These are phyloP conservation scores for Petaurus breviceps DNA, from an alignment of 2,113 vertebrate genomes.

Conservation along the genomic window DNA sequence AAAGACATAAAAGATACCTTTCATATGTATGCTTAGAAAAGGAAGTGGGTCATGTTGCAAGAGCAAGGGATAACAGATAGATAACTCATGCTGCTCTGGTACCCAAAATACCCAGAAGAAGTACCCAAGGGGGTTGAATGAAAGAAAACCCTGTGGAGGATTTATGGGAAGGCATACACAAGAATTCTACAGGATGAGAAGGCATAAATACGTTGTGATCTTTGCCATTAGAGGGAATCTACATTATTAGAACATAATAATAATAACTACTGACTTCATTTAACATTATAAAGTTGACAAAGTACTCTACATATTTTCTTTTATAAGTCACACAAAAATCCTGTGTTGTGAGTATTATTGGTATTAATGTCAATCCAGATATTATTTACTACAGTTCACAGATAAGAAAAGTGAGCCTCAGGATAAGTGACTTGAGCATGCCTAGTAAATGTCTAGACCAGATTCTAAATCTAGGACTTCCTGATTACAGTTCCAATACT, in stretches of 20 bases:
- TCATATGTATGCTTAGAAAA: neutral
- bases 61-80: neutral
- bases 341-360: neutral
- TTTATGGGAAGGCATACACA: neutral
- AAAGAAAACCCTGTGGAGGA: neutral
- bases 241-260: neutral
- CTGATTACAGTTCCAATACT: neutral
- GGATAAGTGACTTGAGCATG: neutral
- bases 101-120: neutral
- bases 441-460: neutral
- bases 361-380: neutral
- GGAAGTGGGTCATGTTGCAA: neutral
- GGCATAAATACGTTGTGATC: neutral
- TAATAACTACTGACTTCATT: neutral
- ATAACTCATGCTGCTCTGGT: neutral
- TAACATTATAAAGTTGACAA: neutral
- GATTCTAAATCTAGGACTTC: neutral
- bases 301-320: neutral
- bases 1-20: neutral
- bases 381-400: neutral
- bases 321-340: neutral
- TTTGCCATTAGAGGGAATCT: neutral
- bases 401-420: neutral
- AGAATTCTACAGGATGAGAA: neutral
- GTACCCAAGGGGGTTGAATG: neutral